Evolutionary conservation across 2,797 vertebrate species (phyloP).

Genomic region (Cichlasoma orientale): DNA sequence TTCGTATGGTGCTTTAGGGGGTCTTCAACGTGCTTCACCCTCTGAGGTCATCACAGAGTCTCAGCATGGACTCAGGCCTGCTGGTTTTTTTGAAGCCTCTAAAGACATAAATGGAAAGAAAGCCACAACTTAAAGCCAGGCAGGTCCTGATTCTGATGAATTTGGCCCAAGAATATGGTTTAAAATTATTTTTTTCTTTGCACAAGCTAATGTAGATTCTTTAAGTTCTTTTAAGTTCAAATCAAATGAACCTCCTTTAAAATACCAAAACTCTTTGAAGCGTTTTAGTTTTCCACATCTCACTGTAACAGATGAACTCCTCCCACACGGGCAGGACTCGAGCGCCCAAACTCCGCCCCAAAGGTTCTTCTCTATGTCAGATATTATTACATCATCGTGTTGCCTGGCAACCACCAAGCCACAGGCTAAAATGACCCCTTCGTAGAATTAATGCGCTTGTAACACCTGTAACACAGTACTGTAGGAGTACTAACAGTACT

Average conservation of each 20-base stretch:
- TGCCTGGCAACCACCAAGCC: background rate
- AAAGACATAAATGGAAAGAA: background rate
- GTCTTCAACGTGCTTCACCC: accelerated
- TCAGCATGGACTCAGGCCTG: background rate
- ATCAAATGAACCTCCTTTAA: background rate
- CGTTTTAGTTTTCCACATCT: too few species aligned
- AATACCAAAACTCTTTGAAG: too few species aligned
- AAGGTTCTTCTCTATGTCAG: too few species aligned
- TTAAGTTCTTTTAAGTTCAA: background rate
- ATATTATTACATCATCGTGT: accelerated
- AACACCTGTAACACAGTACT: too few species aligned
- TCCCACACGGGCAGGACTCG: background rate
- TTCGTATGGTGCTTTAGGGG: accelerated
- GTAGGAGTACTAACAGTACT: too few species aligned
- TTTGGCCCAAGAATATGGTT: too few species aligned
- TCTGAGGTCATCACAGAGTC: background rate
- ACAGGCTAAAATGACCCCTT: background rate
- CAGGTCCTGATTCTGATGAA: too few species aligned
- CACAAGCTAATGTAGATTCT: background rate
- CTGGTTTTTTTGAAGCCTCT: background rate
- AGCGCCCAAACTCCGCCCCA: background rate
- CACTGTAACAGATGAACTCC: too few species aligned
- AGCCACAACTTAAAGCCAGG: accelerated
- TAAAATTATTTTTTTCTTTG: too few species aligned
- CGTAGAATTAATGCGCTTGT: too few species aligned